Conservation (phyloP, 2,113 vertebrate species). For the Calypte anna region DNA sequence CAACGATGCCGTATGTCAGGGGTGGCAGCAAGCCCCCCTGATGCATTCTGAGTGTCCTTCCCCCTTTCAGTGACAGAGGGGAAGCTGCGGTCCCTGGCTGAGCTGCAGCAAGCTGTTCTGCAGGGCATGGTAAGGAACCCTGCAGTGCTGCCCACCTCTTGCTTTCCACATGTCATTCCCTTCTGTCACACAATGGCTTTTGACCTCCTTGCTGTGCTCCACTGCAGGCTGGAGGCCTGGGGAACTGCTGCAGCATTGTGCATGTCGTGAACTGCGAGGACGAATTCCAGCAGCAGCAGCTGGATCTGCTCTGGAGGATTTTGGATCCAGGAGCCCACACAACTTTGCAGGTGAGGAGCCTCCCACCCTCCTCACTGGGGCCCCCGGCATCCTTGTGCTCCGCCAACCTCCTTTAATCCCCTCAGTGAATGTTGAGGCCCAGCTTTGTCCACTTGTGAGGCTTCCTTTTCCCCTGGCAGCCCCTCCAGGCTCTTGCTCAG, state of each 20-base stretch:
- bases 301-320: constrained; percentile 91
- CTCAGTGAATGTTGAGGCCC: fast-evolving
- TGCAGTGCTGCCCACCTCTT: fast-evolving
- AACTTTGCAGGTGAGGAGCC: constrained; percentile 67
- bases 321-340: constrained; percentile 53
- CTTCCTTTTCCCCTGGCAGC: not conserved
- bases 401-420: no score
- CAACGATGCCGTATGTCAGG: fast-evolving
- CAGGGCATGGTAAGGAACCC: constrained; percentile 72
- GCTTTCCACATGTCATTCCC: fast-evolving
- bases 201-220: not conserved
- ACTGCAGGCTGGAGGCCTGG: constrained; percentile 43
- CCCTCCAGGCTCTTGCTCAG: not conserved
- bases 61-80: constrained; percentile 84
- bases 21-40: fast-evolving
- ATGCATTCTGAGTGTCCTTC: not conserved
- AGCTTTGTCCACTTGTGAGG: not conserved
- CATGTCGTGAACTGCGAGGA: constrained; percentile 93
- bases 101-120: constrained; percentile 81
- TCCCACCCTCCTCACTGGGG: not conserved
- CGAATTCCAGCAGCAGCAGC: constrained; percentile 93
- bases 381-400: not conserved
- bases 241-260: constrained; percentile 68
- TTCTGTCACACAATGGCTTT: not conserved
- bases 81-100: constrained; percentile 80